A percentile compares a stretch with the other conserved stretches of the same genome.
These are phyloP conservation scores for Hyperoodon ampullatus DNA, from an alignment of 2,113 vertebrate species.

Conservation along the genomic window DNA sequence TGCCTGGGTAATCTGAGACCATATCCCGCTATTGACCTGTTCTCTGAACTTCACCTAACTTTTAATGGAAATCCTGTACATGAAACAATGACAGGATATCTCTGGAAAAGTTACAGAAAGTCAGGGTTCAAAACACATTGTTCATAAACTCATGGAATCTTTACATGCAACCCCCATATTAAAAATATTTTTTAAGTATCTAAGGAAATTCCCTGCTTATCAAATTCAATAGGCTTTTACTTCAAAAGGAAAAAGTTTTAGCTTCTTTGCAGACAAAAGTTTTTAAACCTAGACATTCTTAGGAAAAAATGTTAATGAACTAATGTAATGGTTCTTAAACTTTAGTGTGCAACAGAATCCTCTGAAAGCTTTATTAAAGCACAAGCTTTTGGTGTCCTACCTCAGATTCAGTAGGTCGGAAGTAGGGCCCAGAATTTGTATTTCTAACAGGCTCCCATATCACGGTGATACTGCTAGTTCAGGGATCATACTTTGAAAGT, in stretches of 20 bases:
- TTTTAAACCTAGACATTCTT: background rate
- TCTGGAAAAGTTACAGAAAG: slow-evolving; percentile 48
- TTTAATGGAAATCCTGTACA: background rate
- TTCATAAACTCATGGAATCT: slow-evolving; percentile 36
- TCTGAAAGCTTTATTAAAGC: background rate
- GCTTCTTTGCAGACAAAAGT: background rate
- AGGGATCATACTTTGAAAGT: background rate
- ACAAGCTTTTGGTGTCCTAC: background rate
- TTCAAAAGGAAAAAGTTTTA: slow-evolving; percentile 47
- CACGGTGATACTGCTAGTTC: background rate
- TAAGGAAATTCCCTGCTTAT: slow-evolving; percentile 69
- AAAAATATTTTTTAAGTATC: slow-evolving; percentile 23
- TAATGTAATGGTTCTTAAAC: background rate
- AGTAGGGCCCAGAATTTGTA: background rate
- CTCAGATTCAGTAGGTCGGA: background rate
- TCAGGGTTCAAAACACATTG: slow-evolving; percentile 48
- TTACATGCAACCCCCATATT: background rate
- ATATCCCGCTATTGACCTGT: slow-evolving; percentile 52
- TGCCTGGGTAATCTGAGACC: slow-evolving; percentile 12
- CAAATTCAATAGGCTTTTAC: slow-evolving; percentile 41
- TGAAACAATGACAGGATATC: slow-evolving; percentile 69
- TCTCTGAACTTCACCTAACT: background rate
- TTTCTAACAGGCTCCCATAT: background rate
- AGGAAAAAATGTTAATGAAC: background rate
- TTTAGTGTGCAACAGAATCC: background rate